phyloP scores from a whole-genome alignment of 1,140 invertebrate species.

The Tenebrio molitor region DNA sequence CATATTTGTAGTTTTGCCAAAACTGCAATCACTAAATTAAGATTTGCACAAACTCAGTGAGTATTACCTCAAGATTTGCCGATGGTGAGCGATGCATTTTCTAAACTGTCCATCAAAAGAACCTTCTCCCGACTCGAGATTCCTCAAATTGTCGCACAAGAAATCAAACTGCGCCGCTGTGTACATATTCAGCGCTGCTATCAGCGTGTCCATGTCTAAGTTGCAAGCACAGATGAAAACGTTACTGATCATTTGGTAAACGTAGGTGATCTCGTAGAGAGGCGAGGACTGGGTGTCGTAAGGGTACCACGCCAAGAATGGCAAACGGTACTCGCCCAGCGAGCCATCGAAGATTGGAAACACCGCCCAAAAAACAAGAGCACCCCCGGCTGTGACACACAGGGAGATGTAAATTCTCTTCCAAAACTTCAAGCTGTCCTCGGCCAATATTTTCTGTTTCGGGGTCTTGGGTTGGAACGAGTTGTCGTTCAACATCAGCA shows the following conservation, averaged over 20 bases:
- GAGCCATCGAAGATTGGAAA: constrained; percentile 9
- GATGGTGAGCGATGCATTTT: neutral
- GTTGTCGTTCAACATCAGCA: neutral
- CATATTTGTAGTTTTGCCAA: neutral
- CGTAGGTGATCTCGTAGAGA: constrained; percentile 1
- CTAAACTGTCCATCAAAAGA: neutral
- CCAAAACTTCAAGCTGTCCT: neutral
- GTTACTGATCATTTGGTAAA: constrained; percentile 1
- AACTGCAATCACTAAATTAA: neutral
- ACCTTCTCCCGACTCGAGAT: too few species aligned
- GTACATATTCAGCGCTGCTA: constrained; percentile 7
- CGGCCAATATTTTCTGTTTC: neutral
- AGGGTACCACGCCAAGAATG: constrained; percentile 19
- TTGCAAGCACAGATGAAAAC: neutral
- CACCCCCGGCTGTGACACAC: neutral
- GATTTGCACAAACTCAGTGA: too few species aligned
- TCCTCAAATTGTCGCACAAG: constrained; percentile 14
- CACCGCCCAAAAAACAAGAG: neutral
- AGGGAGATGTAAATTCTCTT: neutral
- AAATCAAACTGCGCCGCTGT: neutral
- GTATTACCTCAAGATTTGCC: neutral
- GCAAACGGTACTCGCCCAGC: neutral
- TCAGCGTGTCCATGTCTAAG: neutral
- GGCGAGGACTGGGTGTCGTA: constrained; percentile 1
- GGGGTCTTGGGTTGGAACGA: neutral